Evolutionary conservation across 2,113 vertebrate genomes (phyloP).

Genomic region (Salvator merianae): DNA sequence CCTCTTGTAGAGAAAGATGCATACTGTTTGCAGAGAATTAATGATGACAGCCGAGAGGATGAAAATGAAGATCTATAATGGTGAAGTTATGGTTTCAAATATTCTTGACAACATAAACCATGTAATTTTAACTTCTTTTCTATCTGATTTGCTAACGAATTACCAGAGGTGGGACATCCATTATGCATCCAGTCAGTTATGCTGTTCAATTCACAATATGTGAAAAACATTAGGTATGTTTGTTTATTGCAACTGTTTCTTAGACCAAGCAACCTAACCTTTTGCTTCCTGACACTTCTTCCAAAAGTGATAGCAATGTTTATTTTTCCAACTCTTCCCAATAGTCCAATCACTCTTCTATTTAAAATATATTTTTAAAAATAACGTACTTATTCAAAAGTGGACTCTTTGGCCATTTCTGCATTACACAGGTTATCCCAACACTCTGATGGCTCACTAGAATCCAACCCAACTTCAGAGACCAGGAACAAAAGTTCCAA

Average conservation of each 20-base stretch:
- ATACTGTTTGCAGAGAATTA: conserved; percentile 38
- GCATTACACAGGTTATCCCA: not conserved
- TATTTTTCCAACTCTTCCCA: not conserved
- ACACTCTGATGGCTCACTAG: too few species aligned
- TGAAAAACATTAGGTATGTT: not conserved
- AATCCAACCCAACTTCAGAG: too few species aligned
- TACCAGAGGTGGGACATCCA: not conserved
- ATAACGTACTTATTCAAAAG: too few species aligned
- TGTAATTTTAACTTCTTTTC: conserved; percentile 3
- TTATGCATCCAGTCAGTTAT: not conserved
- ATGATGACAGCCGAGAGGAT: conserved; percentile 11
- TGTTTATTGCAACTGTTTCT: not conserved
- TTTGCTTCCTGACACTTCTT: not conserved
- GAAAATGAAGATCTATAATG: conserved; percentile 22
- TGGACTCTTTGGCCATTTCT: too few species aligned
- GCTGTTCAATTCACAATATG: not conserved
- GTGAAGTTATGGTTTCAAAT: conserved; percentile 18
- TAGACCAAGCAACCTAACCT: not conserved
- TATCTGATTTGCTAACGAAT: conserved; percentile 15
- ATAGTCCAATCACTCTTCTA: not conserved
- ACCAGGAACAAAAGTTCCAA: too few species aligned
- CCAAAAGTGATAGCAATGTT: not conserved
- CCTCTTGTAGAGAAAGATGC: conserved; percentile 11
- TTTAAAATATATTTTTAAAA: not conserved
- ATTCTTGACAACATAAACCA: conserved; percentile 20